Evolutionary conservation across 1,140 invertebrate genomes (phyloP).

Genomic region (Caenorhabditis inopinata): DNA sequence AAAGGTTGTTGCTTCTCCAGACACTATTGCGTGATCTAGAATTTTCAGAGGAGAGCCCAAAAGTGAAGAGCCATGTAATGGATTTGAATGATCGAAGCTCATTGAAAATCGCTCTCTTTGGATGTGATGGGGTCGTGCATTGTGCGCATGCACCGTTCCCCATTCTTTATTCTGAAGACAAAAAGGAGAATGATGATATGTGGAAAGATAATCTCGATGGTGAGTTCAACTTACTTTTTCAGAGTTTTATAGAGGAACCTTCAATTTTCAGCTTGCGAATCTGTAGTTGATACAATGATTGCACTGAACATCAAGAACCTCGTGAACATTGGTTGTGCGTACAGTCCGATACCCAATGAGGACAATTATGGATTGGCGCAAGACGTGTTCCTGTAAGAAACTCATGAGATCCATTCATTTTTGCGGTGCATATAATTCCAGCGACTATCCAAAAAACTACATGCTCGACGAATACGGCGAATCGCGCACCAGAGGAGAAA

Average conservation of each 20-base stretch:
- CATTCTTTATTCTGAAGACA: constrained; percentile 1
- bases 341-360: constrained; percentile 35
- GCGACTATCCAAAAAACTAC: constrained; percentile 39
- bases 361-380: constrained; percentile 42
- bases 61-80: neutral
- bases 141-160: constrained; percentile 26
- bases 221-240: neutral
- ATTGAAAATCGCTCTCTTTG: neutral
- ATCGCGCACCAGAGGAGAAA: constrained; percentile 41
- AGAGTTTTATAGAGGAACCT: neutral
- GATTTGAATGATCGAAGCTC: constrained; percentile 20
- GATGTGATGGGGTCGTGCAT: constrained; percentile 37
- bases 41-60: neutral
- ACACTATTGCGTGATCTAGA: no score
- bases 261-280: constrained; percentile 33
- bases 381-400: constrained; percentile 36
- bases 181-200: constrained; percentile 30
- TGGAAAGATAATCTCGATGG: constrained; percentile 41
- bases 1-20: no score
- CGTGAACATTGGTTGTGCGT: constrained; percentile 33
- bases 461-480: constrained; percentile 38
- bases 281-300: constrained; percentile 31
- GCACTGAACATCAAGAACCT: neutral
- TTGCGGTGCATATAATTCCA: neutral
- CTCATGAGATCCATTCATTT: no score